Base-by-base conservation (phyloP, 2,113 vertebrate species). In the Gnathonemus longibarbis region DNA sequence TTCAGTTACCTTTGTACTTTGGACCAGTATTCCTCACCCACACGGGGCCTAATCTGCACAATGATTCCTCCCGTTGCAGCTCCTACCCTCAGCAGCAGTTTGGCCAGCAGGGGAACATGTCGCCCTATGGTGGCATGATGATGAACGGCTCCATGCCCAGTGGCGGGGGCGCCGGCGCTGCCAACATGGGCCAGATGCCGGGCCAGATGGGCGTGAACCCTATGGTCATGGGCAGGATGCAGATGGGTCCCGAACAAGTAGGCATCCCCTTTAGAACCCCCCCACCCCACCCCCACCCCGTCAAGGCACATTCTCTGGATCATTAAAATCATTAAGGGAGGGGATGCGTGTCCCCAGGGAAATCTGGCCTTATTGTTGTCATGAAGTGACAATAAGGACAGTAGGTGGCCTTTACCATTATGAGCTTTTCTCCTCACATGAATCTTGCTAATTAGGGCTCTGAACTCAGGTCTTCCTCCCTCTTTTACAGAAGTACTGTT, bases 191-290 rank as follows among this genome's bases (percentile, higher is more conserved):
- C 92, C 97, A 87, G 95, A 91, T 39, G 50, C 95, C 70, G 90
- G 96, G 96, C 88, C 98, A 91, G 91, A 96, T 96, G 95, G 93
- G 97, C 85, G 98, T 98, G 95, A 97, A 98, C 95, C 95, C 98
- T 6, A 97, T 96, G 94, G 95, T 92, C 89, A 96, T 96, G 95
- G 94, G 94, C 9, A 94, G 95, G 49, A 96, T 96, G 93, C 93
- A 94, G 24, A 93, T 98, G 97, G 97, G 96, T 91, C 97, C 97
- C 48, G 98, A 99, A 90, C 98, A 98, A 97, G 98, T 99, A 42
- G 85, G 56, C 62, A 24, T 84, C n/a, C 3, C 48, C 19, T 48
- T 19, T 49, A 31, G 24, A 53, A 39, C 21, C 2, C 15, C n/a
- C 13, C n/a, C n/a, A n/a, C n/a, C n/a, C n/a, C n/a, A n/a, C n/a